A percentile compares a stretch with the other conserved stretches of the same genome.
These are phyloP conservation scores for Ariopsis seemanni DNA, from an alignment of 2,113 vertebrate genomes.

Conservation along the genomic window DNA sequence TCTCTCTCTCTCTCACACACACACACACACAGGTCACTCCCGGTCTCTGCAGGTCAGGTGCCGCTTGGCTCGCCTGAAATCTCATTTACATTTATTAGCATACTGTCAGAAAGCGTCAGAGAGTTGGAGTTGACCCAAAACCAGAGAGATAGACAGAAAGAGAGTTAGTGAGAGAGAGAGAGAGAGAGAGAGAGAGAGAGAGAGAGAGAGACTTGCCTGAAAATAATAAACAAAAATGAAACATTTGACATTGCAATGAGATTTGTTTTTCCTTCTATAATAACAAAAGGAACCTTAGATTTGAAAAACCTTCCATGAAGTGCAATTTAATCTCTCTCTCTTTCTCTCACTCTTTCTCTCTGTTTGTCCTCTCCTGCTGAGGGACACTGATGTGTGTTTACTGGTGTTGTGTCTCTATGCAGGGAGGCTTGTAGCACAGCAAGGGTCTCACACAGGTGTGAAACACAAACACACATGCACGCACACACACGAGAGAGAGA, in stretches of 20 bases:
- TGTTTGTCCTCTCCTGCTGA: slow-evolving; percentile 74
- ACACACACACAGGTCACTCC: slow-evolving; percentile 51
- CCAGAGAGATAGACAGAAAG: slow-evolving; percentile 26
- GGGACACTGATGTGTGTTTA: slow-evolving; percentile 77
- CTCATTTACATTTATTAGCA: slow-evolving; percentile 81
- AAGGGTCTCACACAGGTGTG: slow-evolving; percentile 73
- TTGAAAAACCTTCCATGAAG: neutral
- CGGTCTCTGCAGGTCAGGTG: slow-evolving; percentile 68
- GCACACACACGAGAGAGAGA: slow-evolving; percentile 5
- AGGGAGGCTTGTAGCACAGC: slow-evolving; percentile 73
- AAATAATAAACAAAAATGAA: neutral
- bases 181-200: neutral
- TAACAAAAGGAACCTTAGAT: neutral
- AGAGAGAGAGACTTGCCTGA: no score
- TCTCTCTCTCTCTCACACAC: slow-evolving; percentile 1
- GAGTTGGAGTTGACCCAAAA: slow-evolving; percentile 57
- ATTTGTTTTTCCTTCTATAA: neutral
- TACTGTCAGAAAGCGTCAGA: slow-evolving; percentile 78
- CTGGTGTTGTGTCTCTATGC: slow-evolving; percentile 71
- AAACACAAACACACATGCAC: slow-evolving; percentile 49
- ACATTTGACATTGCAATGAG: neutral
- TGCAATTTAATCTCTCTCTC: slow-evolving; percentile 20
- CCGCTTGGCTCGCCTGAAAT: slow-evolving; percentile 68
- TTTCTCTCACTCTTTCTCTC: slow-evolving; percentile 56
- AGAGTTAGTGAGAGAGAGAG: neutral